Evolutionary conservation across 2,797 vertebrate genomes (phyloP).

Genomic region (Notamacropus eugenii): DNA sequence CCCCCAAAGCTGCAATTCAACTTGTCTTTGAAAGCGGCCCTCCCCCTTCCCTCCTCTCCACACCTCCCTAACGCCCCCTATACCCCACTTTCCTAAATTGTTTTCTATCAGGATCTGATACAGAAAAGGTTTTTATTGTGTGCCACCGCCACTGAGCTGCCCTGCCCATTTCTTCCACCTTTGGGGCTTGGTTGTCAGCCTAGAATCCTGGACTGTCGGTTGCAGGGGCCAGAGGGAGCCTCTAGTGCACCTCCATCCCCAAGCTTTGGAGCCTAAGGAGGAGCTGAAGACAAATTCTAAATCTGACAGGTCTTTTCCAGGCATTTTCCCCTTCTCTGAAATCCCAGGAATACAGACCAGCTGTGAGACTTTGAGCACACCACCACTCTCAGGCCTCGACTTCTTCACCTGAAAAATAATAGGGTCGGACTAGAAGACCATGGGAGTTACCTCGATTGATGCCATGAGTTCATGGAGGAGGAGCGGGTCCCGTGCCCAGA

Average conservation of each 20-base stretch:
- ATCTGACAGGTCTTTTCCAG: not conserved
- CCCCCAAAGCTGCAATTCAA: constrained; percentile 48
- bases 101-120: not conserved
- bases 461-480: not conserved
- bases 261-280: not conserved
- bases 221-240: not conserved
- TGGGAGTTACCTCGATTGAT: not conserved
- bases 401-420: not conserved
- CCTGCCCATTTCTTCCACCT: not conserved
- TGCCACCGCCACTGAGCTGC: not conserved
- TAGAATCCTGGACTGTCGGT: not conserved
- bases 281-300: not conserved
- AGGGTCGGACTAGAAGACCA: not conserved
- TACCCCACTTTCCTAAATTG: not conserved
- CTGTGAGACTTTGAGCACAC: not conserved
- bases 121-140: not conserved
- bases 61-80: not conserved
- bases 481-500: not conserved
- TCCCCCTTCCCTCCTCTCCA: not conserved
- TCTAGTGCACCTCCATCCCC: no score
- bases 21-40: constrained; percentile 49
- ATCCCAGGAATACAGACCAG: not conserved
- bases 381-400: not conserved
- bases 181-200: not conserved
- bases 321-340: not conserved